Evolutionary conservation across 2,797 vertebrate genomes (phyloP), one percentile per base, ranked within the genome.

Genomic region (Onychomys torridus): DNA sequence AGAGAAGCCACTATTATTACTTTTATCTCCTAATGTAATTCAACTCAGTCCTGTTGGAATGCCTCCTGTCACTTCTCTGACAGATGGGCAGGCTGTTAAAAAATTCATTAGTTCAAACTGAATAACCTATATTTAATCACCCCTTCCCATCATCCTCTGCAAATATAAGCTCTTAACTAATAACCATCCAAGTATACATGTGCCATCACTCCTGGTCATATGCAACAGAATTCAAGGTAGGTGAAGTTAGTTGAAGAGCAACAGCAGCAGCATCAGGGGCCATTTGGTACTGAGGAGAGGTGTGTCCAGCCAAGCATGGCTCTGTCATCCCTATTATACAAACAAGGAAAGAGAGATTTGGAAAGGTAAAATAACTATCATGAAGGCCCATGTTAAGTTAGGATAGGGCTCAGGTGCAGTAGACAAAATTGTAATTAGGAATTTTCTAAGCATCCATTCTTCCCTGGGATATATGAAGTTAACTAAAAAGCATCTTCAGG

Each of bases 21-120:
- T 97, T 98, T 97, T 95, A 96, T 96, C 89, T 96, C 75, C 77
- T 97, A 96, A 97, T 97, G 95, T 95, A 96, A 96, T 97, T 98
- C 96, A 82, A 69, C 91, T 93, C 83, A 37, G 86, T 61, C 89
- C 94, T 96, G 59, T 91, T 85, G 79, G 86, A 96, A 95, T 76
- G 88, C 93, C 89, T 97, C 95, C 94, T 96, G 96, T 86, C 81
- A 95, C 59, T 95, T 96, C 49, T 57, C 91, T 97, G 94, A 96
- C 96, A 98, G 97, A 98, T 97, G 96, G 97, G 84, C 75, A 86
- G 95, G 32, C 63, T 82, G 49, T 92, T 17, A 81, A 91, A 94
- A 94, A 89, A 84, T 82, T 67, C 76, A 93, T 96, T 95, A 95
- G 91, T 95, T 95, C 96, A 97, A 93, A 90, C 61, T 90, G 63